phyloP scores from a whole-genome alignment of 2,888 invertebrate species.

The Drosophila macrospina region DNA sequence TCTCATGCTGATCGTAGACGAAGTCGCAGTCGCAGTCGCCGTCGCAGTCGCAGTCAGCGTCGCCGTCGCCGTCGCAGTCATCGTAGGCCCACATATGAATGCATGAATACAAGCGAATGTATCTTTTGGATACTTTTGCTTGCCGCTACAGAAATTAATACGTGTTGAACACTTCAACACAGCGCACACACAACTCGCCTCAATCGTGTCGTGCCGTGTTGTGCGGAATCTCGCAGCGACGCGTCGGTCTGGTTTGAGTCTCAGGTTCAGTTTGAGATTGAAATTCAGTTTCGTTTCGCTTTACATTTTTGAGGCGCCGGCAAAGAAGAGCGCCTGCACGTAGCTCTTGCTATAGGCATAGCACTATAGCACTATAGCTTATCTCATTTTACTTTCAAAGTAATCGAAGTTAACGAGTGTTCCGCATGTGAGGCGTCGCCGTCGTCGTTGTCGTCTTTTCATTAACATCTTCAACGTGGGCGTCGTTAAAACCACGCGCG shows the following conservation, averaged over 20 bases:
- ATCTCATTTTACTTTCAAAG: constrained; percentile 39
- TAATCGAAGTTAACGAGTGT: constrained; percentile 36
- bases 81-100: constrained; percentile 61
- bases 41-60: too few species aligned
- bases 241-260: constrained; percentile 15
- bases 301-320: constrained; percentile 8
- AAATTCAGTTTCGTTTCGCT: not conserved
- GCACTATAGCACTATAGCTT: constrained; percentile 19
- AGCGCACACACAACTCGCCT: constrained; percentile 65
- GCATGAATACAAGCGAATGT: constrained; percentile 57
- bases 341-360: constrained; percentile 15
- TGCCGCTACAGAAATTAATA: constrained; percentile 81
- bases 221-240: not conserved
- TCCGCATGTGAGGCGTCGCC: constrained; percentile 35
- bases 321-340: constrained; percentile 2
- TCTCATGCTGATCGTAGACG: constrained; percentile 54
- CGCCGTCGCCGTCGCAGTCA: too few species aligned
- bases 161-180: constrained; percentile 81
- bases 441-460: constrained; percentile 12
- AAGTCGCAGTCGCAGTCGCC: too few species aligned
- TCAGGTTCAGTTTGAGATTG: constrained; percentile 9
- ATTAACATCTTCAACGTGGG: constrained; percentile 39
- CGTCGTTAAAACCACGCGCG: constrained; percentile 39
- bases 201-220: constrained; percentile 11
- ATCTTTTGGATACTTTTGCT: constrained; percentile 72